Percentiles rank a stretch among this genome's conserved stretches.
These are phyloP conservation scores for Coelopa pilipes DNA, from an alignment of 2,888 invertebrate genomes.

Conservation along the genomic window DNA sequence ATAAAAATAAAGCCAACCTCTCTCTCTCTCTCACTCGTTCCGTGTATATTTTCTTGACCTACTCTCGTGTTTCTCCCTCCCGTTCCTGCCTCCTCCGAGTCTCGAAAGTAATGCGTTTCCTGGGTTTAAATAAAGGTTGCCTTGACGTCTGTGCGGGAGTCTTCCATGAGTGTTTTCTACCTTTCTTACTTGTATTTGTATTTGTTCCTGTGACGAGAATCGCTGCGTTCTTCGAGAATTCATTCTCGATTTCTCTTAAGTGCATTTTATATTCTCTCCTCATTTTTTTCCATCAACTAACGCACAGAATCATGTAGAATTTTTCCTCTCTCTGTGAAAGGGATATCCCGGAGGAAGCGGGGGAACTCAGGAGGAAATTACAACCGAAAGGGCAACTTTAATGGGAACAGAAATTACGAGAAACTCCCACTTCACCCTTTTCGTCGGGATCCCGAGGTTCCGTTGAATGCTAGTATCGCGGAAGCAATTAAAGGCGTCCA, in stretches of 20 bases:
- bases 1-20: conserved; percentile 5
- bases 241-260: conserved; percentile 17
- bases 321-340: not conserved
- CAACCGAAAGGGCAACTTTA: too few species aligned
- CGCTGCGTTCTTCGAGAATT: not conserved
- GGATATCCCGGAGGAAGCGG: too few species aligned
- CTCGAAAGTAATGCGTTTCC: not conserved
- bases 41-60: too few species aligned
- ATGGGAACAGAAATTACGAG: too few species aligned
- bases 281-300: conserved; percentile 10
- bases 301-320: not conserved
- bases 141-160: not conserved
- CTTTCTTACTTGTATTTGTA: not conserved
- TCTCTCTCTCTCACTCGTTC: not conserved
- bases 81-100: too few species aligned
- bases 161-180: not conserved
- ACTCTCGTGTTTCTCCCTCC: too few species aligned
- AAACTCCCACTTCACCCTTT: too few species aligned
- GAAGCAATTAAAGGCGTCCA: too few species aligned
- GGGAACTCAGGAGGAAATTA: too few species aligned
- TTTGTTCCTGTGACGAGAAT: not conserved
- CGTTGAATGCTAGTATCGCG: too few species aligned
- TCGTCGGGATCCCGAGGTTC: too few species aligned
- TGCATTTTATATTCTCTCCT: conserved; percentile 23
- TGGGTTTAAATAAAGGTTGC: conserved; percentile 1